phyloP scores from a whole-genome alignment of 2,797 vertebrate genomes.

The Salarias fasciatus region DNA sequence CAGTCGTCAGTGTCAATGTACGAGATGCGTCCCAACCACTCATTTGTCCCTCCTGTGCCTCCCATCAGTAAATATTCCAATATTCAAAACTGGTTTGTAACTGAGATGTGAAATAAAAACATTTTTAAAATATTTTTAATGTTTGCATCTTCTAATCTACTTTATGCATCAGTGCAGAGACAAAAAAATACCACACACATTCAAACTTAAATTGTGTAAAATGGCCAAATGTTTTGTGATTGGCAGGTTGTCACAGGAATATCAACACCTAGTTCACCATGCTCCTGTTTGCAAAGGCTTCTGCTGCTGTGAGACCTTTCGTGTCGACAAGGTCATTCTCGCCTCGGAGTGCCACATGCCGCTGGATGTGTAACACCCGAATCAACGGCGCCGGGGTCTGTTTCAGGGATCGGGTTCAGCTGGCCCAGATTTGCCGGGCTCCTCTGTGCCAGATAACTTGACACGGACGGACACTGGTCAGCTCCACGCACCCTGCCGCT shows the following conservation, averaged over 20 bases:
- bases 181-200: too few relatives aligned
- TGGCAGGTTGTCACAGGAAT: too few relatives aligned
- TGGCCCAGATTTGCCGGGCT: constrained; percentile 73
- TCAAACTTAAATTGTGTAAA: too few relatives aligned
- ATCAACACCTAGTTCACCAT: background rate
- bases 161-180: too few relatives aligned
- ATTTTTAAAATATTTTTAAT: background rate
- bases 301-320: constrained; percentile 26
- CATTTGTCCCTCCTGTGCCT: constrained; percentile 25
- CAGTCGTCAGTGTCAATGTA: constrained; percentile 29
- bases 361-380: constrained; percentile 56
- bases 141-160: too few relatives aligned
- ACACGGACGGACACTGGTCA: constrained; percentile 53
- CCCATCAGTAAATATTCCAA: constrained; percentile 45
- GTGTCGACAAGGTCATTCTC: constrained; percentile 40
- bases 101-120: constrained; percentile 40
- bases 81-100: constrained; percentile 39
- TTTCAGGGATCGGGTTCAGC: constrained; percentile 78
- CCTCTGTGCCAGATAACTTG: constrained; percentile 70
- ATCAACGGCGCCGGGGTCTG: constrained; percentile 57
- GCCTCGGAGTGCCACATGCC: constrained; percentile 45
- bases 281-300: background rate
- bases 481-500: constrained; percentile 37
- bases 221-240: too few relatives aligned
- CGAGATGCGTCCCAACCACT: constrained; percentile 8